Evolutionary conservation across 2,888 invertebrate genomes (phyloP).

Genomic region (Harmothoe impar): DNA sequence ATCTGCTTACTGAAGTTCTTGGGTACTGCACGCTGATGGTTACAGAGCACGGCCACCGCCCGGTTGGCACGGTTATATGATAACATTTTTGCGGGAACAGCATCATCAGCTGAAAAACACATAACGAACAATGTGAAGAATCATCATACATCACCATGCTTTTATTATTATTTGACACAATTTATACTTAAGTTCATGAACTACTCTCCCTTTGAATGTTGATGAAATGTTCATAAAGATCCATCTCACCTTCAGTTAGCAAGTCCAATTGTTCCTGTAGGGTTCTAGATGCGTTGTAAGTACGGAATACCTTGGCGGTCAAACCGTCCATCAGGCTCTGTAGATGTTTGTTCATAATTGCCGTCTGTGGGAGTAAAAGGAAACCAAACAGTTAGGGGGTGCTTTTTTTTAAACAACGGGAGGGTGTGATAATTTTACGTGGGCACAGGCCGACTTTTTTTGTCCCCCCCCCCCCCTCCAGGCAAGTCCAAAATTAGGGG

Average conservation of each 20-base stretch:
- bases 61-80: conserved; percentile 99
- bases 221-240: neutral
- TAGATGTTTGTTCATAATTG: conserved; percentile 97
- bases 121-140: neutral
- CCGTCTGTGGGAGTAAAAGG: conserved; percentile 86
- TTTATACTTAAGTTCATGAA: no score
- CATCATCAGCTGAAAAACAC: conserved; percentile 83
- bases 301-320: conserved; percentile 99
- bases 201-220: no score
- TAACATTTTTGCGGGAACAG: conserved; percentile 87
- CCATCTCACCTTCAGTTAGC: conserved; percentile 89
- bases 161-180: no score
- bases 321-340: conserved; percentile 98
- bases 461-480: no score
- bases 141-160: neutral
- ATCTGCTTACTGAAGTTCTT: conserved; percentile 98
- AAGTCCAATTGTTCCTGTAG: conserved; percentile 96
- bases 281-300: conserved; percentile 99
- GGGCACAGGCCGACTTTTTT: no score
- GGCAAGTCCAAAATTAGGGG: no score
- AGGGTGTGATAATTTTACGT: no score
- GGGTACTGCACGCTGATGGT: conserved; percentile 99
- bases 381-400: no score
- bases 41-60: conserved; percentile 98
- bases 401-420: no score